Evolutionary conservation across 2,888 invertebrate genomes (phyloP).

Genomic region (Galerucella calmariensis): DNA sequence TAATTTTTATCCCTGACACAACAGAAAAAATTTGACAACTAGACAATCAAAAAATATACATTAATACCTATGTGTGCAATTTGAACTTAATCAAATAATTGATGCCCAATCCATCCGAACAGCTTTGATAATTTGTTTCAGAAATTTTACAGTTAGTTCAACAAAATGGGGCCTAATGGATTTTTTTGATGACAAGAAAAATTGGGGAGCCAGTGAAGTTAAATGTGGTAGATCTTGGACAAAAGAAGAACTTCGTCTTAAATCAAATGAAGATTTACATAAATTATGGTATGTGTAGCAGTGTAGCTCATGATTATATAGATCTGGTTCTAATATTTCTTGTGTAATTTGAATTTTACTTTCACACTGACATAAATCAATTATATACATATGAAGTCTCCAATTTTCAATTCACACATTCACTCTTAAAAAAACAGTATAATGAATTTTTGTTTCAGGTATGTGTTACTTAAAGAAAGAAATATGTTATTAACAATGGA

Average conservation of each 20-base stretch:
- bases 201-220: conserved; percentile 83
- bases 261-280: conserved; percentile 95
- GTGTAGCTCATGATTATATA: conserved; percentile 19
- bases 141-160: conserved; percentile 59
- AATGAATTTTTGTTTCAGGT: conserved; percentile 66
- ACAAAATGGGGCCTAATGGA: conserved; percentile 75
- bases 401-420: too few species aligned
- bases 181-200: conserved; percentile 88
- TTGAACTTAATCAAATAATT: neutral
- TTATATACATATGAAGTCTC: too few species aligned
- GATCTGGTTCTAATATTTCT: too few species aligned
- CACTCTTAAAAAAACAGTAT: too few species aligned
- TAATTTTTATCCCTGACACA: too few species aligned
- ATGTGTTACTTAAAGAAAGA: conserved; percentile 89
- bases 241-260: conserved; percentile 89
- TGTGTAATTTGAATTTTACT: too few species aligned
- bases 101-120: neutral
- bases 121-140: conserved; percentile 9
- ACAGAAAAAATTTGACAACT: too few species aligned
- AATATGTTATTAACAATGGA: conserved; percentile 99
- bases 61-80: neutral
- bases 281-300: conserved; percentile 85
- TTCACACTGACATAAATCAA: too few species aligned
- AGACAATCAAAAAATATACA: too few species aligned
- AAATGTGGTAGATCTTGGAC: conserved; percentile 89